Percentiles rank a stretch among this genome's conserved stretches.
These are phyloP conservation scores for Thera britannica DNA, from an alignment of 2,888 invertebrate species.

Conservation along the genomic window DNA sequence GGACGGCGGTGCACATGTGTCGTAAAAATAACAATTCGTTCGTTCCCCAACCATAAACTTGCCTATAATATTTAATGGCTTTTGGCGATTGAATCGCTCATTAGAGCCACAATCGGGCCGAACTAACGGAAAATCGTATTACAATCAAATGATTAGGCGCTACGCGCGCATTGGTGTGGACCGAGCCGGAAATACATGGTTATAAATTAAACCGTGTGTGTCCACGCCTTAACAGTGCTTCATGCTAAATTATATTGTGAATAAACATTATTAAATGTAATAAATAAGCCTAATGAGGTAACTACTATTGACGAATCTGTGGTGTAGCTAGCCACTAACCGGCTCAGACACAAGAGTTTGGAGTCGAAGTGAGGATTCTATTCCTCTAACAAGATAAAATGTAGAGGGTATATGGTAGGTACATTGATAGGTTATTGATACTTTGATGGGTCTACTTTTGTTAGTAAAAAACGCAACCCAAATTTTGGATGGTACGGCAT, in stretches of 20 bases:
- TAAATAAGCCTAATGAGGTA: constrained; percentile 2
- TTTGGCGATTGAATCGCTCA: constrained; percentile 24
- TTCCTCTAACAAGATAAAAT: no score
- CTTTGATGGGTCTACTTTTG: no score
- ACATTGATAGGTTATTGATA: no score
- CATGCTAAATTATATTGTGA: constrained; percentile 5
- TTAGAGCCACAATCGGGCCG: constrained; percentile 26
- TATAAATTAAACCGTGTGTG: constrained; percentile 25
- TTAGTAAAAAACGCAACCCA: no score
- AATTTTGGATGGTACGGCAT: no score
- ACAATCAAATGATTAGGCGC: constrained; percentile 24
- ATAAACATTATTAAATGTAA: constrained; percentile 5
- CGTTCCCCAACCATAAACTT: neutral
- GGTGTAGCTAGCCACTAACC: neutral
- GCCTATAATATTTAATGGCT: neutral
- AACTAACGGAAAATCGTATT: constrained; percentile 27
- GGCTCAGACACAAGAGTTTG: neutral
- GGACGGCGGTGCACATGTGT: no score
- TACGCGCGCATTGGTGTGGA: constrained; percentile 25
- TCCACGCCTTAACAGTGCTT: constrained; percentile 27
- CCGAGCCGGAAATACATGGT: constrained; percentile 30
- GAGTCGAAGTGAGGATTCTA: no score
- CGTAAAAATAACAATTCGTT: no score
- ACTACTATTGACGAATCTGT: neutral
- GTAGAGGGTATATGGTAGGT: no score